Evolutionary conservation across 2,113 vertebrate species (phyloP).

Genomic region (Amphiprion ocellaris): DNA sequence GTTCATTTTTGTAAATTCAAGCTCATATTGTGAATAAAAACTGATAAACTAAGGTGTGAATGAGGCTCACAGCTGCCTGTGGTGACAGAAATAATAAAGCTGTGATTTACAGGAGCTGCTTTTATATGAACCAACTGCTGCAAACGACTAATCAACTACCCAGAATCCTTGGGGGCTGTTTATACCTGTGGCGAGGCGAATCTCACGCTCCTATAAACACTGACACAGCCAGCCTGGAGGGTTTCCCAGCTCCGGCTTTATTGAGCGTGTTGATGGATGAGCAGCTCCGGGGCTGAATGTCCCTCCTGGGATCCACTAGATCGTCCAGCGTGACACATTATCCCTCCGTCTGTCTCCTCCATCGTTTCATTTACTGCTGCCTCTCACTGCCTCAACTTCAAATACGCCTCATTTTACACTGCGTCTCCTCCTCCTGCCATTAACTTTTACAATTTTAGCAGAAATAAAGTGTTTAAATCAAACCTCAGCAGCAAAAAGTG

Average conservation of each 20-base stretch:
- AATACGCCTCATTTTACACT: too few relatives aligned
- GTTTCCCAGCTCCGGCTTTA: too few relatives aligned
- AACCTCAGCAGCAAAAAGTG: too few relatives aligned
- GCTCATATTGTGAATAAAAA: too few relatives aligned
- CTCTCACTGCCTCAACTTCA: neutral
- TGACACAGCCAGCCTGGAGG: neutral
- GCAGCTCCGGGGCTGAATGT: conserved; percentile 43
- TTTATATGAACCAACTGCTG: neutral
- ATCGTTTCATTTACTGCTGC: neutral
- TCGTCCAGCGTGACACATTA: conserved; percentile 27
- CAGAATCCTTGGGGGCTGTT: conserved; percentile 29
- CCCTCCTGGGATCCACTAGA: conserved; percentile 61
- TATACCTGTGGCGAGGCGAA: conserved; percentile 13
- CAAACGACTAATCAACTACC: conserved; percentile 20
- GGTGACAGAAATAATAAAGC: neutral
- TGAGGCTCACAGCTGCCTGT: too few relatives aligned
- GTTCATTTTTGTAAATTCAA: too few relatives aligned
- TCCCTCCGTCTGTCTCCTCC: conserved; percentile 1
- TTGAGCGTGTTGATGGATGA: conserved; percentile 32
- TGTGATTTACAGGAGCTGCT: neutral
- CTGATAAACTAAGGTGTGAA: too few relatives aligned
- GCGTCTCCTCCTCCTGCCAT: neutral
- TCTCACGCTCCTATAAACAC: neutral
- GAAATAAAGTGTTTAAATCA: too few relatives aligned
- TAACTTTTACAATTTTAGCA: too few relatives aligned